These are phyloP conservation scores for Dinocampus coccinellae DNA, from an alignment of 2,888 invertebrate genomes.

Conservation along the genomic window DNA sequence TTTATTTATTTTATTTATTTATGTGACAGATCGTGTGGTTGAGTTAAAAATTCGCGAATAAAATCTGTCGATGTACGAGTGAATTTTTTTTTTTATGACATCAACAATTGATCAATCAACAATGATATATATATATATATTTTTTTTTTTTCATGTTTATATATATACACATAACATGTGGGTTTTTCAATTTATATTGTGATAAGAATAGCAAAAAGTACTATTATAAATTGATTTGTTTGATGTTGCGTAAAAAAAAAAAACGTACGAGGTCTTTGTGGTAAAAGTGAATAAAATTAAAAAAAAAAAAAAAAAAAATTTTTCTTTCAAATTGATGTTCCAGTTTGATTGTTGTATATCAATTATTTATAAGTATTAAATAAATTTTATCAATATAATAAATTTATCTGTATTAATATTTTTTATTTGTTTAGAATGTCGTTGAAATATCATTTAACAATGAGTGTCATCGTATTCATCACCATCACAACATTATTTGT, in stretches of 20 bases:
- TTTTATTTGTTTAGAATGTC: slow-evolving; percentile 49
- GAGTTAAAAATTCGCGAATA: not conserved
- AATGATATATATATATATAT: too few relatives aligned
- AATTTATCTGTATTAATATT: too few relatives aligned
- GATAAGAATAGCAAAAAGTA: too few relatives aligned
- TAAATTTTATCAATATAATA: too few relatives aligned
- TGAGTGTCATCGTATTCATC: slow-evolving; percentile 40
- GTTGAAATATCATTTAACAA: slow-evolving; percentile 38
- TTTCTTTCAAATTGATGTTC: slow-evolving; percentile 45
- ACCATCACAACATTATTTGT: slow-evolving; percentile 41
- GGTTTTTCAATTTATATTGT: too few relatives aligned
- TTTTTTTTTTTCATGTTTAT: not conserved
- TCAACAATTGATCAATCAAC: not conserved
- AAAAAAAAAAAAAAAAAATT: too few relatives aligned
- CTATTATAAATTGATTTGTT: not conserved
- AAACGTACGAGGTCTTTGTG: slow-evolving; percentile 28
- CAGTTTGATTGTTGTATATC: slow-evolving; percentile 48
- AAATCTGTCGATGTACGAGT: not conserved
- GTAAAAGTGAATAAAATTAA: slow-evolving; percentile 11
- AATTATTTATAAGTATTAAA: too few relatives aligned
- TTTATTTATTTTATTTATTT: not conserved
- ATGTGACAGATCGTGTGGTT: too few relatives aligned
- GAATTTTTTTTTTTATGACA: not conserved
- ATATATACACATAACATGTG: too few relatives aligned
- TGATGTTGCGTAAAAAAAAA: slow-evolving; percentile 40